A percentile compares a stretch with the other conserved stretches of the same genome.
These are phyloP conservation scores for Laupala kohalensis DNA, from an alignment of 1,140 invertebrate genomes.

Conservation along the genomic window DNA sequence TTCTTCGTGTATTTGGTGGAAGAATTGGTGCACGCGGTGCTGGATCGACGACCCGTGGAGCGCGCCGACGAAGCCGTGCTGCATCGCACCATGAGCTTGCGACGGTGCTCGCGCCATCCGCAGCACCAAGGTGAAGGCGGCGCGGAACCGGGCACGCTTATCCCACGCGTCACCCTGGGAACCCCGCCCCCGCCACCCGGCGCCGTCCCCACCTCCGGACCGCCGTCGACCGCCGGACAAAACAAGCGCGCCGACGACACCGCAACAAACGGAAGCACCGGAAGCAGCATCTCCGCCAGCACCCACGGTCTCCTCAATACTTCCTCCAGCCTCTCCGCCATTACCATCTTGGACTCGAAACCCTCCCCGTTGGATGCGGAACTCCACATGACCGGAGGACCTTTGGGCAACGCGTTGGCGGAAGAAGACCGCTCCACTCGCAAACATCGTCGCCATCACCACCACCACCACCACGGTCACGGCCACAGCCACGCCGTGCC, in stretches of 20 bases:
- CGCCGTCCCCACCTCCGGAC: conserved; percentile 2
- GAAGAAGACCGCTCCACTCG: background rate
- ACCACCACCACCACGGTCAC: conserved; percentile 5
- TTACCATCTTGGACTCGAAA: conserved; percentile 1
- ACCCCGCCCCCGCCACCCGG: background rate
- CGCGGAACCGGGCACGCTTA: conserved; percentile 19
- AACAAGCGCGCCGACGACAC: conserved; percentile 5
- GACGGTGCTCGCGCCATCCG: conserved; percentile 27
- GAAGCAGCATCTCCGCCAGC: conserved; percentile 19
- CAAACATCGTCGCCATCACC: conserved; percentile 4
- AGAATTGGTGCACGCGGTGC: conserved; percentile 47
- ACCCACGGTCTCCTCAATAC: conserved; percentile 20
- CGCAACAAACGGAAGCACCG: conserved; percentile 9
- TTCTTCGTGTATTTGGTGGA: conserved; percentile 61
- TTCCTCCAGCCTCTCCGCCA: conserved; percentile 9
- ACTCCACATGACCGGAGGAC: conserved; percentile 15
- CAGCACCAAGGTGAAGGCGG: conserved; percentile 13
- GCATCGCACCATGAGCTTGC: conserved; percentile 33
- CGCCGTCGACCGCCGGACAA: background rate
- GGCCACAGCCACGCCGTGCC: conserved; percentile 8
- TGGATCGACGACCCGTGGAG: conserved; percentile 30
- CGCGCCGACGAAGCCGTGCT: conserved; percentile 34
- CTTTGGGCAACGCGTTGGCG: conserved; percentile 5
- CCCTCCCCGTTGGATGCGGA: conserved; percentile 5
- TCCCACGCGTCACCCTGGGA: conserved; percentile 18